These are phyloP conservation scores for Tympanoctomys barrerae DNA, from an alignment of 2,797 vertebrate species.

Conservation along the genomic window DNA sequence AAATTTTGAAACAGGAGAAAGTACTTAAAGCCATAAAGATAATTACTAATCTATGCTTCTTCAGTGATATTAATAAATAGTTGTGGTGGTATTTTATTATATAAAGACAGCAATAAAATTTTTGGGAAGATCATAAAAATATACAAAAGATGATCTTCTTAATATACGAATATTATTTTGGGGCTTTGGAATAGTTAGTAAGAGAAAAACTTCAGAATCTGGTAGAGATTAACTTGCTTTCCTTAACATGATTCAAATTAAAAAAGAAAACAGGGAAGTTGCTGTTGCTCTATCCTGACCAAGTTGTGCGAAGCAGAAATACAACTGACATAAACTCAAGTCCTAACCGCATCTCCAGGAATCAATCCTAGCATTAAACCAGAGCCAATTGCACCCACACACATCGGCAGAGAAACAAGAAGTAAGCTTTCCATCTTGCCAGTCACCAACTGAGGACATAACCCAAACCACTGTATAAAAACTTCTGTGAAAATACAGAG, in stretches of 20 bases:
- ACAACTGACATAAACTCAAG: background rate
- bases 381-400: background rate
- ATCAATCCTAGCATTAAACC: rapidly evolving
- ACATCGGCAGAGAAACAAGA: background rate
- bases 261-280: background rate
- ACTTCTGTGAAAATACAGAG: background rate
- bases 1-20: background rate
- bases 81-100: background rate
- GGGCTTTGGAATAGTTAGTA: background rate
- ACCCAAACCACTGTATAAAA: background rate
- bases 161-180: background rate
- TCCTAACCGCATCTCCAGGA: background rate
- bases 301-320: background rate
- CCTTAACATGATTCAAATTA: background rate
- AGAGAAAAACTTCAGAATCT: background rate
- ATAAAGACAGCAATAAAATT: background rate
- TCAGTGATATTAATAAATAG: background rate
- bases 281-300: rapidly evolving
- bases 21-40: background rate
- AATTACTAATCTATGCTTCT: background rate
- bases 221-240: background rate
- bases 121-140: background rate
- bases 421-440: background rate
- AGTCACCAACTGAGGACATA: background rate
- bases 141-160: background rate